Conservation (phyloP, 2,113 vertebrate genomes). For the Takifugu flavidus region DNA sequence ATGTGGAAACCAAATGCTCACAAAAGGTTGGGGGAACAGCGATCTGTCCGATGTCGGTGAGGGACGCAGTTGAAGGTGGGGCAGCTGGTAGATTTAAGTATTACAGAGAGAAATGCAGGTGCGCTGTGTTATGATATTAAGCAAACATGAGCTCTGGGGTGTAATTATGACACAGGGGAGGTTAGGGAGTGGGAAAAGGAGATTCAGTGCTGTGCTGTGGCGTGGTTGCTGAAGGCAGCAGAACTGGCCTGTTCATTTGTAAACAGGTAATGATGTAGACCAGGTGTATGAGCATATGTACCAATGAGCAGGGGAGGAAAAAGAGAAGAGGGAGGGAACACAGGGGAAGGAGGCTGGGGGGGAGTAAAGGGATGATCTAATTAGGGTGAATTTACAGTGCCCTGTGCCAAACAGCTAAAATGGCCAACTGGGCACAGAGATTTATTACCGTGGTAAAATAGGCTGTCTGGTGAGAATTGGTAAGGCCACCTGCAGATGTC, state of each 20-base stretch:
- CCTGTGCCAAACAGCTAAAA: constrained; percentile 73
- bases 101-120: constrained; percentile 85
- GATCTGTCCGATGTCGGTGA: constrained; percentile 42
- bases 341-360: constrained; percentile 55
- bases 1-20: constrained; percentile 41
- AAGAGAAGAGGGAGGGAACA: constrained; percentile 36
- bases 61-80: constrained; percentile 20
- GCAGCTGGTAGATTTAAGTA: constrained; percentile 35
- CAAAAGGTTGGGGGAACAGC: constrained; percentile 28
- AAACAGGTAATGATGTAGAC: constrained; percentile 90
- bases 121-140: constrained; percentile 87
- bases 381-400: constrained; percentile 70
- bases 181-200: constrained; percentile 55
- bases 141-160: constrained; percentile 92
- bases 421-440: constrained; percentile 70
- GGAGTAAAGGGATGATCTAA: constrained; percentile 66
- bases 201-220: constrained; percentile 54
- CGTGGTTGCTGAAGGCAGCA: constrained; percentile 98
- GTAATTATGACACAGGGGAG: constrained; percentile 98
- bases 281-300: constrained; percentile 90
- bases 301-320: constrained; percentile 65
- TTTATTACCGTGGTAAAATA: constrained; percentile 72
- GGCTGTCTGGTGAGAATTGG: constrained; percentile 59
- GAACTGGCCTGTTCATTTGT: constrained; percentile 96
- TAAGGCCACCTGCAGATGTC: constrained; percentile 62